Percentiles rank a stretch among this genome's conserved stretches.
Evolutionary conservation across 1,140 invertebrate species (phyloP).

Genomic region (Drosophila watanabei): DNA sequence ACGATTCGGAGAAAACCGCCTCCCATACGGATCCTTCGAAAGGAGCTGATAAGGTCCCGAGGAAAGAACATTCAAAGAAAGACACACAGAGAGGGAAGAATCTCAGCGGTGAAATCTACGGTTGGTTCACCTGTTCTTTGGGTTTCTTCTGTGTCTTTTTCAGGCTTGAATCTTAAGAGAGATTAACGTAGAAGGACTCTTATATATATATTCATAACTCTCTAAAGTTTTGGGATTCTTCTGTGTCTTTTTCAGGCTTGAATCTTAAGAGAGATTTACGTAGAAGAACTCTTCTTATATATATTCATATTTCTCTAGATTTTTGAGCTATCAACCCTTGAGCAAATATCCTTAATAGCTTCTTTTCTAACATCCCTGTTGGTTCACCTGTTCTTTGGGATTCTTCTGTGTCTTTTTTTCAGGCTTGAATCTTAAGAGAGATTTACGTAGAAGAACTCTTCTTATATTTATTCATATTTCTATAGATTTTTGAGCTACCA

Average conservation of each 20-base stretch:
- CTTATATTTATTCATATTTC: background rate
- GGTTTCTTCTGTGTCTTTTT: background rate
- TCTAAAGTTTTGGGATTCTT: background rate
- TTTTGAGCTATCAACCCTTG: background rate
- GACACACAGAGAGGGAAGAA: slow-evolving; percentile 29
- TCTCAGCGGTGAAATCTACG: slow-evolving; percentile 19
- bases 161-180: background rate
- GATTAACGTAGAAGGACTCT: background rate
- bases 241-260: background rate
- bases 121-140: slow-evolving; percentile 38
- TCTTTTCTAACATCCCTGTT: slow-evolving; percentile 23
- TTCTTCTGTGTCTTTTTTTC: background rate
- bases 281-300: background rate
- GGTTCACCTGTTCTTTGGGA: slow-evolving; percentile 40
- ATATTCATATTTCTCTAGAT: background rate
- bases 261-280: background rate
- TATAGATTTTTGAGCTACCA: background rate
- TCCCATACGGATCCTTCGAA: slow-evolving; percentile 13
- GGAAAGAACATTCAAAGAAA: background rate
- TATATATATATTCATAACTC: background rate
- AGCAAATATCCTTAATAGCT: background rate
- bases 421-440: background rate
- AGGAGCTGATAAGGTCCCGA: slow-evolving; percentile 52
- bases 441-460: background rate
- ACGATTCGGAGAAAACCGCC: slow-evolving; percentile 80